phyloP scores from a whole-genome alignment of 2,888 invertebrate genomes.

The Epistrophe grossulariae region DNA sequence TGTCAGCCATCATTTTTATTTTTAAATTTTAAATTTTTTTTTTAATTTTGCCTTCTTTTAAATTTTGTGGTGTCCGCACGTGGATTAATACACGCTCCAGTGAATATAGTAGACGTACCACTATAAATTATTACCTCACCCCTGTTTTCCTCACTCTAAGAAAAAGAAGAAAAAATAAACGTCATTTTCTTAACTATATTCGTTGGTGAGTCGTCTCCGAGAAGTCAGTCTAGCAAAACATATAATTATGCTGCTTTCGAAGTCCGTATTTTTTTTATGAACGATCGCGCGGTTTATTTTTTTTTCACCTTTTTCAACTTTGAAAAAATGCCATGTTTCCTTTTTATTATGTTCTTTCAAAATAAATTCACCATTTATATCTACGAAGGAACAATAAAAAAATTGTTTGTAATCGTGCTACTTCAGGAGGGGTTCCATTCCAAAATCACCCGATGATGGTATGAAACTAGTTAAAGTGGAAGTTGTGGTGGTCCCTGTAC shows the following conservation, averaged over 20 bases:
- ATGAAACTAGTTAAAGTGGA: slow-evolving; percentile 43
- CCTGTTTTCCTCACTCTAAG: slow-evolving; percentile 38
- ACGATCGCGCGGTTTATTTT: slow-evolving; percentile 73
- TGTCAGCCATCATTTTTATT: slow-evolving; percentile 51
- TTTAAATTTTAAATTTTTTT: neutral
- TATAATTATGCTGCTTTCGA: slow-evolving; percentile 60
- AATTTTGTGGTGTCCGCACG: slow-evolving; percentile 55
- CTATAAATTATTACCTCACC: slow-evolving; percentile 70
- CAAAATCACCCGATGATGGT: slow-evolving; percentile 57
- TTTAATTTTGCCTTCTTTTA: slow-evolving; percentile 35
- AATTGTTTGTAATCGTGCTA: slow-evolving; percentile 52
- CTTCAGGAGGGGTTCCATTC: slow-evolving; percentile 37
- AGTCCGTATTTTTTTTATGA: slow-evolving; percentile 64
- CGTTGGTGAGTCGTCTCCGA: slow-evolving; percentile 11
- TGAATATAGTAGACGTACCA: slow-evolving; percentile 55
- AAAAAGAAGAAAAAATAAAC: slow-evolving; percentile 23
- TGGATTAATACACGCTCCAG: slow-evolving; percentile 72
- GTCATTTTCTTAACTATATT: slow-evolving; percentile 40
- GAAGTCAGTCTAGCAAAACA: slow-evolving; percentile 73
- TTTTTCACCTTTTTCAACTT: slow-evolving; percentile 64
- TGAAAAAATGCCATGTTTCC: slow-evolving; percentile 51
- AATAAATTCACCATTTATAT: slow-evolving; percentile 48
- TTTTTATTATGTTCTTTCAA: slow-evolving; percentile 16
- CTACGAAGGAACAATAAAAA: slow-evolving; percentile 42
- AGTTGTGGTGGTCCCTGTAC: slow-evolving; percentile 56